Conservation (phyloP, 1,140 invertebrate genomes). For the Lysiphlebus fabarum region DNA sequence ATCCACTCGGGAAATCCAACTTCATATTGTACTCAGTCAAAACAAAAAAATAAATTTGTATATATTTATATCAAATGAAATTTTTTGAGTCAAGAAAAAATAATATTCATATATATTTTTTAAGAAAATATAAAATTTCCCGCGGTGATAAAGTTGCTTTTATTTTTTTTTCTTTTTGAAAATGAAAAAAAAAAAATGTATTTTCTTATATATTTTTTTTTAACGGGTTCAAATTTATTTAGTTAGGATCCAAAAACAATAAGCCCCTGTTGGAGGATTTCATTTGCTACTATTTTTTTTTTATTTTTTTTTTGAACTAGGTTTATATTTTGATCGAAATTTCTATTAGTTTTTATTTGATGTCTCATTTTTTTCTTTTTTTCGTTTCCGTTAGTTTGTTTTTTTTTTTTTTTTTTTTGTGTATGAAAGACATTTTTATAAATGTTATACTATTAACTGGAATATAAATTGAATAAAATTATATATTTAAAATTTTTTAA, state of each 20-base stretch:
- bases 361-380: constrained; percentile 1
- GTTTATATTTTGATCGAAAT: too few relatives aligned
- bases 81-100: too few relatives aligned
- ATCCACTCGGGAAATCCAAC: constrained; percentile 8
- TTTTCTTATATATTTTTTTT: too few relatives aligned
- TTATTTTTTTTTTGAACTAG: constrained; percentile 17
- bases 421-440: too few relatives aligned
- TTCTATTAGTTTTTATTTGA: neutral
- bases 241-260: constrained; percentile 39
- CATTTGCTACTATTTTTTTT: constrained; percentile 36
- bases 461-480: too few relatives aligned
- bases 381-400: constrained; percentile 9
- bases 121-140: neutral
- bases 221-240: constrained; percentile 39
- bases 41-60: neutral
- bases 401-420: constrained; percentile 14
- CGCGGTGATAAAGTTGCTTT: too few relatives aligned
- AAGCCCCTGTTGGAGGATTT: constrained; percentile 40
- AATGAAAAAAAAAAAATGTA: constrained; percentile 14
- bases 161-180: neutral
- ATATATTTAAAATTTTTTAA: too few relatives aligned
- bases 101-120: too few relatives aligned
- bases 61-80: too few relatives aligned
- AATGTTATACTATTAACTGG: too few relatives aligned
- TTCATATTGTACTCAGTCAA: neutral